Evolutionary conservation across 2,797 vertebrate genomes (phyloP).

Genomic region (Karalla daura): DNA sequence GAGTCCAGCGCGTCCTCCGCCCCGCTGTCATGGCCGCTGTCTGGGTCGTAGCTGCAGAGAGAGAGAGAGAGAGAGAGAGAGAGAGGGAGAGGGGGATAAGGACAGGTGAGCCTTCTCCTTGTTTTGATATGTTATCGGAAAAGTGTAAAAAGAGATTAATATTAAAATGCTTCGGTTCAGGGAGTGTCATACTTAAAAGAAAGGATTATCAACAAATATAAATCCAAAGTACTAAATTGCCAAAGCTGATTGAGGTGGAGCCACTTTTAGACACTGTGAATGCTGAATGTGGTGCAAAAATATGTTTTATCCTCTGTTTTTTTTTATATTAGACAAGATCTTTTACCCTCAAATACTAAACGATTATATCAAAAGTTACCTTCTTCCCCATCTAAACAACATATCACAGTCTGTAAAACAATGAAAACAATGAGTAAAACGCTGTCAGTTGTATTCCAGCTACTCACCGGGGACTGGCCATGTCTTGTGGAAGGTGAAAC

Average conservation of each 20-base stretch:
- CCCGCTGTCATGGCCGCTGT: constrained; percentile 96
- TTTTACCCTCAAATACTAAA: background rate
- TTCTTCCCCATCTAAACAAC: too few relatives aligned
- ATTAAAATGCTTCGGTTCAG: too few relatives aligned
- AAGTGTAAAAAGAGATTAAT: too few relatives aligned
- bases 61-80: background rate
- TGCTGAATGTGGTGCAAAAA: background rate
- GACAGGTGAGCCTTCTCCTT: background rate
- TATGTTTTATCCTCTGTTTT: background rate
- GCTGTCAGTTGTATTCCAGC: background rate
- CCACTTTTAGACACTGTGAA: background rate
- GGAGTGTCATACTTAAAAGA: too few relatives aligned
- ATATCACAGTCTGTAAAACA: too few relatives aligned
- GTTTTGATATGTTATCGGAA: too few relatives aligned
- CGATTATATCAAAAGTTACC: background rate
- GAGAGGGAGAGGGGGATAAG: background rate
- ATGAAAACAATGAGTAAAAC: background rate
- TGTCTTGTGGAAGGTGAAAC: constrained; percentile 95
- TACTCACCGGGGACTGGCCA: constrained; percentile 94
- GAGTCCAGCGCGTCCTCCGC: constrained; percentile 92
- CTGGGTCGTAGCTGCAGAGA: constrained; percentile 90
- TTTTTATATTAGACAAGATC: background rate
- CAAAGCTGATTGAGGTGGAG: background rate
- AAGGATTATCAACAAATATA: background rate
- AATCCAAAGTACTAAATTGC: background rate